These are phyloP conservation scores for Eurystomus glaucurus DNA, from an alignment of 2,797 vertebrate species.

Conservation along the genomic window DNA sequence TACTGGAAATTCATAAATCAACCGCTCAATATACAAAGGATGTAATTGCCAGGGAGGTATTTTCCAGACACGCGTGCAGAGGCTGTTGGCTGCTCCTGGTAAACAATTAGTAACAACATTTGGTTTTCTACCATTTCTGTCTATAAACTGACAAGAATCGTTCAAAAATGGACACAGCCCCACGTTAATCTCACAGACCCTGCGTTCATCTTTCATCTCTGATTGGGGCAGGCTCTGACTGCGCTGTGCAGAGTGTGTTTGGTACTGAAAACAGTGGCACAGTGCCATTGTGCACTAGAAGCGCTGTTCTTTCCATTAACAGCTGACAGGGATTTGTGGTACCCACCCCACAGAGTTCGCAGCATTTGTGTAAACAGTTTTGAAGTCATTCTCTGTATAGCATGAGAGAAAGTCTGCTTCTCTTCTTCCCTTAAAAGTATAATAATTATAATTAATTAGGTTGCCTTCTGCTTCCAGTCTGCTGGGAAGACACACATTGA, in stretches of 20 bases:
- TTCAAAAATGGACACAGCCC: slow-evolving; percentile 48
- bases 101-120: slow-evolving; percentile 23
- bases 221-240: slow-evolving; percentile 26
- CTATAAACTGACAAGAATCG: slow-evolving; percentile 53
- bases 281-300: slow-evolving; percentile 83
- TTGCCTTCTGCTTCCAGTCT: slow-evolving; percentile 53
- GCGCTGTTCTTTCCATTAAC: slow-evolving; percentile 85
- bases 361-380: slow-evolving; percentile 82
- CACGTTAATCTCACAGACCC: slow-evolving; percentile 40
- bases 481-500: background rate
- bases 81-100: slow-evolving; percentile 49
- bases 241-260: slow-evolving; percentile 62
- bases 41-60: slow-evolving; percentile 57
- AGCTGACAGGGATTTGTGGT: slow-evolving; percentile 85
- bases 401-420: slow-evolving; percentile 66
- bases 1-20: slow-evolving; percentile 18
- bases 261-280: slow-evolving; percentile 80
- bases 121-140: slow-evolving; percentile 46
- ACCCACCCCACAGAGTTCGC: slow-evolving; percentile 75
- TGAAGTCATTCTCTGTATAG: slow-evolving; percentile 63
- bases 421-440: slow-evolving; percentile 74
- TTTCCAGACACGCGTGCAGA: slow-evolving; percentile 50
- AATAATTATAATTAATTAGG: slow-evolving; percentile 85
- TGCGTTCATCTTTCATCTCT: slow-evolving; percentile 61
- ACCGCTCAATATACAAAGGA: slow-evolving; percentile 21